Base-by-base conservation (phyloP, 1,140 invertebrate species). In the Pantala flavescens region DNA sequence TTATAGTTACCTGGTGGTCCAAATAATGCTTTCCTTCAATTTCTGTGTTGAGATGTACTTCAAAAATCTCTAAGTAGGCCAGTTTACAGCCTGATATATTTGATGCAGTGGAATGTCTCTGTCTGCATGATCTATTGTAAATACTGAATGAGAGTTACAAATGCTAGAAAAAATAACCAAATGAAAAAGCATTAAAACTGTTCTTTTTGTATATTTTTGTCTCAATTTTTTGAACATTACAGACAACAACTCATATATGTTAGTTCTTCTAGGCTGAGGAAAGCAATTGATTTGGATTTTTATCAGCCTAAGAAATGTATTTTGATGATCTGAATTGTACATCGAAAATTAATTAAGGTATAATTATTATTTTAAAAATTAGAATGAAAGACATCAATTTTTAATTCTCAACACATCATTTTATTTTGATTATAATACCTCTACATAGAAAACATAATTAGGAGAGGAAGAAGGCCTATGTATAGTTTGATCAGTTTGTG, bases 61-160 rank as follows among this genome's bases (percentile, higher is more conserved):
- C 28, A 36, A 36, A 36, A 63, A 21, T 63, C 49, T 63, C n/a
- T 63, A 21, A 63, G n/a, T 63, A 21, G 49, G n/a, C 49, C n/a
- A 19, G 49, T 63, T 36, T 63, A 63, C 49, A 63, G 28, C 28
- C 49, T 63, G 49, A 7, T 63, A 63, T 16, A 63, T 19, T 63
- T 63, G 49, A 19, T 63, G 49, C 49, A 63, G 49, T 63, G 49
- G n/a, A 63, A 63, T 63, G 49, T 63, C 14, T 63, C n/a, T 63
- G 49, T 63, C 49, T 63, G 49, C 49, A 63, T 63, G 49, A 63
- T 63, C n/a, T 63, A 63, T 63, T 63, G 49, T 63, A 63, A 63
- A 63, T 63, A 63, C 5, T 63, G 49, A 63, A 63, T 63, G 49
- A 21, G 16, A 63, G 49, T 63, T 63, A 63, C 49, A 63, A 63